Percentiles rank a stretch among this genome's conserved stretches.
phyloP scores from a whole-genome alignment of 2,797 vertebrate genomes.

The Ctenopoma kingsleyae region DNA sequence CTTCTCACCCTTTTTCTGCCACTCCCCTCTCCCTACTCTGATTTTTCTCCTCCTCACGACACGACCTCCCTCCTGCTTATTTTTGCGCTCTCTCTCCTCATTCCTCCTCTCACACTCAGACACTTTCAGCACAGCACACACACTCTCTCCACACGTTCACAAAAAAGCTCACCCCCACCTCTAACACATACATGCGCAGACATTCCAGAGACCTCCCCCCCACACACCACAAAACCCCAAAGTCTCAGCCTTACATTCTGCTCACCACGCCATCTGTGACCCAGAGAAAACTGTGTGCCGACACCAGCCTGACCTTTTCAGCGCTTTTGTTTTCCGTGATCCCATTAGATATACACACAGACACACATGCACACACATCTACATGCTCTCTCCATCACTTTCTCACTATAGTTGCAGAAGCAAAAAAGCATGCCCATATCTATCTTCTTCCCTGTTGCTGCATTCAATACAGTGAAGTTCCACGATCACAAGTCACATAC shows the following conservation, averaged over 20 bases:
- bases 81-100: constrained; percentile 21
- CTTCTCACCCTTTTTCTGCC: constrained; percentile 28
- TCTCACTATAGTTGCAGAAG: not conserved
- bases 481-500: constrained; percentile 31
- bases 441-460: constrained; percentile 38
- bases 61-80: constrained; percentile 15
- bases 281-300: constrained; percentile 66
- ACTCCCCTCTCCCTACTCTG: constrained; percentile 29
- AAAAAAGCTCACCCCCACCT: constrained; percentile 52
- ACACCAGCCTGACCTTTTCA: constrained; percentile 77
- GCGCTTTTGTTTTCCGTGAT: constrained; percentile 67
- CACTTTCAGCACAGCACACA: constrained; percentile 43
- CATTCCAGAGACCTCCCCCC: constrained; percentile 70
- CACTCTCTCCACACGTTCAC: constrained; percentile 47
- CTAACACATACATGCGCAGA: constrained; percentile 40
- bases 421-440: constrained; percentile 13
- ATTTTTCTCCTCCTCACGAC: constrained; percentile 15
- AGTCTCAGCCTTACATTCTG: constrained; percentile 60
- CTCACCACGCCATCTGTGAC: constrained; percentile 78
- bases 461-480: constrained; percentile 26
- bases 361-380: constrained; percentile 16
- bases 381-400: constrained; percentile 4
- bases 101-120: constrained; percentile 23
- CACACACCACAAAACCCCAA: constrained; percentile 53
- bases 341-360: constrained; percentile 34